Percentiles rank a stretch among this genome's conserved stretches.
phyloP scores from a whole-genome alignment of 2,113 vertebrate genomes.

The Perca flavescens region DNA sequence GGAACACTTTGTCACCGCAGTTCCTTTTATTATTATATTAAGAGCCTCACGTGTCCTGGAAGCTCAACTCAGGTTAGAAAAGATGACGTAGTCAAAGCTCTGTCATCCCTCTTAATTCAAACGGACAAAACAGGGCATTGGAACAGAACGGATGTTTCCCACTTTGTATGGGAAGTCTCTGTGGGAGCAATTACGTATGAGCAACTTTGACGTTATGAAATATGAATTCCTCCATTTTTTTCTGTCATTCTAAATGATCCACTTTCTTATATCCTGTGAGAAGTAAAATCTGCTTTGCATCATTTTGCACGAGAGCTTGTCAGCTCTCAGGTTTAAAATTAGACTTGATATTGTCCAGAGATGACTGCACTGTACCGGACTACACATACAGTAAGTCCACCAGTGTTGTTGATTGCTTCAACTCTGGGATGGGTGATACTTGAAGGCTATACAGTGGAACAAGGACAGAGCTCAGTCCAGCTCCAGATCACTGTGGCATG shows the following conservation, averaged over 20 bases:
- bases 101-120: slow-evolving; percentile 44
- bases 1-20: slow-evolving; percentile 1
- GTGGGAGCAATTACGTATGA: slow-evolving; percentile 64
- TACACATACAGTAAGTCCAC: neutral
- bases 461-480: slow-evolving; percentile 42
- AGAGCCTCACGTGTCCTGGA: slow-evolving; percentile 39
- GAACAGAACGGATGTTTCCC: slow-evolving; percentile 30
- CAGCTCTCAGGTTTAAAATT: slow-evolving; percentile 25
- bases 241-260: slow-evolving; percentile 34
- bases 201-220: slow-evolving; percentile 56
- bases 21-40: slow-evolving; percentile 19
- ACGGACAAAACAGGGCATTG: slow-evolving; percentile 24
- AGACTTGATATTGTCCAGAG: slow-evolving; percentile 37
- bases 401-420: slow-evolving; percentile 4
- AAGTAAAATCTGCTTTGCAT: slow-evolving; percentile 12
- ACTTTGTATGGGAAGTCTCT: slow-evolving; percentile 54
- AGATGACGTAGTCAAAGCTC: slow-evolving; percentile 4
- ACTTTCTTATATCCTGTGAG: neutral
- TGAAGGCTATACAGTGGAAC: slow-evolving; percentile 37
- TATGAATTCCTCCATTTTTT: slow-evolving; percentile 50
- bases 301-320: slow-evolving; percentile 6
- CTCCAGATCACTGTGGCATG: slow-evolving; percentile 64
- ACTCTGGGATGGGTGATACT: slow-evolving; percentile 43
- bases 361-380: slow-evolving; percentile 10
- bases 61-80: slow-evolving; percentile 27